Base-by-base conservation (phyloP, 2,888 invertebrate genomes). In the Drosophila limbata region DNA sequence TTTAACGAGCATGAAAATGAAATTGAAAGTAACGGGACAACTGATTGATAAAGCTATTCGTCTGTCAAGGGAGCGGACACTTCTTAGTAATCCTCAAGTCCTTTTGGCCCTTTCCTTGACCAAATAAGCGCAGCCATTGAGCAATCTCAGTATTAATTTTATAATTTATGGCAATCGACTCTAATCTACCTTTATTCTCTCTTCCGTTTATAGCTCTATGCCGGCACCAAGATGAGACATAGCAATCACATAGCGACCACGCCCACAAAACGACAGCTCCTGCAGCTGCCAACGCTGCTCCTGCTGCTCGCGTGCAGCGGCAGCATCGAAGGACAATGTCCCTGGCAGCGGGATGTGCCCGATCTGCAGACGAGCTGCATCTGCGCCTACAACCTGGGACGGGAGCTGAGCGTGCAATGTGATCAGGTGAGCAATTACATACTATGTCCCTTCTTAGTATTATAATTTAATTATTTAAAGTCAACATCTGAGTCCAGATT, bases 391-490 rank as follows among this genome's bases (percentile, higher is more conserved):
- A 97, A 97, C 91, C 94, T 97, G 72, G 97, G 96, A 45, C 95
- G 95, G 82, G 97, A 97, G 91, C 93, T 98, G 13, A 97, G 97
- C 35, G 96, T 98, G 75, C 97, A 98, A 93, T 98, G 97, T 93
- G 97, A 97, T 93, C 96, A 96, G 94, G 95, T 95, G 92, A 19
- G n/a, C 10, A 35, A 35, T 35, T 13, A 13, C 35, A 28, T 8
- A 28, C 28, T 25, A 25, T 25, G 5, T 6, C 25, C 5, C 0
- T 25, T 25, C 21, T 2, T 21, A 21, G 3, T 21, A 21, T 21
- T 3, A 21, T 21, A 4, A 21, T 21, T 21, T 21, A 21, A 4
- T 21, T 21, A 21, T 21, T 21, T 21, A 21, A 21, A 21, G 21
- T 25, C 25, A 5, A 1, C 25, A 25, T 5, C 5, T 5, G 25